These are phyloP conservation scores for Temnothorax nylanderi DNA, from an alignment of 1,140 invertebrate genomes.

Conservation along the genomic window DNA sequence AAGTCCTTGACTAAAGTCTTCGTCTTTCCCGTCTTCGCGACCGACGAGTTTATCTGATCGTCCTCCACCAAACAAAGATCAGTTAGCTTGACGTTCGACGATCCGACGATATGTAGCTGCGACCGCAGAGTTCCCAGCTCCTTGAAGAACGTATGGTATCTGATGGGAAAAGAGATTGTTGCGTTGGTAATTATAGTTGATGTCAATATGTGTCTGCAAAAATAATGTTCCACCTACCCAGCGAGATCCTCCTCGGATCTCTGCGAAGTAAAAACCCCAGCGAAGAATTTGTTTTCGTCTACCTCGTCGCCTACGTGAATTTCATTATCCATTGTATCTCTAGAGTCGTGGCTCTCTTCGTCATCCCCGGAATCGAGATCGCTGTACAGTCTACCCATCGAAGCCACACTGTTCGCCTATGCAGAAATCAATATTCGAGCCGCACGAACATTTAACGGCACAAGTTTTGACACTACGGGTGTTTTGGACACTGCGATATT, in stretches of 20 bases:
- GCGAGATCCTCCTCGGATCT: slow-evolving; percentile 79
- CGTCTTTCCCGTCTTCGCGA: not conserved
- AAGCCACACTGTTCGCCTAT: slow-evolving; percentile 79
- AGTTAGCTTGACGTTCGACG: slow-evolving; percentile 6
- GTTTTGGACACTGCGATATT: not conserved
- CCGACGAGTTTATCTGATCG: slow-evolving; percentile 40
- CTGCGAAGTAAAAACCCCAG: slow-evolving; percentile 79
- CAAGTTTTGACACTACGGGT: not conserved
- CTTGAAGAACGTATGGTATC: slow-evolving; percentile 87
- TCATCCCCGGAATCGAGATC: slow-evolving; percentile 80
- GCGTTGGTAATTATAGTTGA: not conserved
- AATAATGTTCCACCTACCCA: slow-evolving; percentile 63
- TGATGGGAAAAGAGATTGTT: slow-evolving; percentile 59
- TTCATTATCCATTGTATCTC: slow-evolving; percentile 67
- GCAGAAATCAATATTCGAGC: slow-evolving; percentile 25
- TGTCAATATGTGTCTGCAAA: not conserved
- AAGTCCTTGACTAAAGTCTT: slow-evolving; percentile 35
- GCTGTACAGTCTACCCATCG: slow-evolving; percentile 75
- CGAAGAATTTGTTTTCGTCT: slow-evolving; percentile 82
- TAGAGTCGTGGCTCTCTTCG: slow-evolving; percentile 70
- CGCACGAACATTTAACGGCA: not conserved
- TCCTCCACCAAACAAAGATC: slow-evolving; percentile 39
- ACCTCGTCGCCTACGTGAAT: slow-evolving; percentile 69
- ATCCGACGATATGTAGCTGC: slow-evolving; percentile 73
- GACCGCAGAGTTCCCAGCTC: slow-evolving; percentile 86